phyloP scores from a whole-genome alignment of 1,140 invertebrate species.

The Nasonia longicornis region DNA sequence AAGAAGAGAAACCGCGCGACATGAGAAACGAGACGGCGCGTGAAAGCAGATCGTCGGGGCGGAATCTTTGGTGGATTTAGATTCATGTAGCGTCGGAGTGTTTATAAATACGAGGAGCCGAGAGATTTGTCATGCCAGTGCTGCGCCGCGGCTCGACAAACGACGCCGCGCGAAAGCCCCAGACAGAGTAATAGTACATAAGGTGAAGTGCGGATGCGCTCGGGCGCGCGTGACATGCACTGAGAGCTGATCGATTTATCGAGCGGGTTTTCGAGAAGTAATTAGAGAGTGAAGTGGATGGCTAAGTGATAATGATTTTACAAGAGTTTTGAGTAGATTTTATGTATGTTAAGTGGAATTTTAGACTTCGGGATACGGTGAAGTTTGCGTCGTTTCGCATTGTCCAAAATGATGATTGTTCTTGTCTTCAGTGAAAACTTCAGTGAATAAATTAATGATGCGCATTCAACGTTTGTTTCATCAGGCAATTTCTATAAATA shows the following conservation, averaged over 20 bases:
- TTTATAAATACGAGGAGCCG: constrained; percentile 64
- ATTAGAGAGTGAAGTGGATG: background rate
- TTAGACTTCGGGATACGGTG: too few species aligned
- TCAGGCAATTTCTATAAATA: too few species aligned
- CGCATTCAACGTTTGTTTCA: too few species aligned
- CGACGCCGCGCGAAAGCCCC: constrained; percentile 41
- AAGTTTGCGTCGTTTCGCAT: too few species aligned
- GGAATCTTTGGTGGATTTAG: constrained; percentile 54
- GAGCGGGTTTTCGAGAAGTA: background rate
- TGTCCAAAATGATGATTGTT: too few species aligned
- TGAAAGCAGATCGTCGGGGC: constrained; percentile 49
- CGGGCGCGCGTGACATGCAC: background rate
- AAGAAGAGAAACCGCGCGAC: constrained; percentile 24
- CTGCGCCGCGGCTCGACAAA: constrained; percentile 19
- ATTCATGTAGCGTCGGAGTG: constrained; percentile 63
- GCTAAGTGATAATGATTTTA: background rate
- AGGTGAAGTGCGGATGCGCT: background rate
- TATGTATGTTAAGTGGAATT: too few species aligned
- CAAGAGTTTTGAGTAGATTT: background rate
- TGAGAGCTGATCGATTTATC: background rate
- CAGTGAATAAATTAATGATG: too few species aligned
- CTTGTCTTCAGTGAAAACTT: too few species aligned
- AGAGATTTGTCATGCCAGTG: constrained; percentile 61
- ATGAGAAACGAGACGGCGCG: constrained; percentile 48
- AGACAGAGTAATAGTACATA: background rate